Percentiles rank a stretch among this genome's conserved stretches.
phyloP scores from a whole-genome alignment of 2,113 vertebrate genomes.

The Pogona vitticeps region DNA sequence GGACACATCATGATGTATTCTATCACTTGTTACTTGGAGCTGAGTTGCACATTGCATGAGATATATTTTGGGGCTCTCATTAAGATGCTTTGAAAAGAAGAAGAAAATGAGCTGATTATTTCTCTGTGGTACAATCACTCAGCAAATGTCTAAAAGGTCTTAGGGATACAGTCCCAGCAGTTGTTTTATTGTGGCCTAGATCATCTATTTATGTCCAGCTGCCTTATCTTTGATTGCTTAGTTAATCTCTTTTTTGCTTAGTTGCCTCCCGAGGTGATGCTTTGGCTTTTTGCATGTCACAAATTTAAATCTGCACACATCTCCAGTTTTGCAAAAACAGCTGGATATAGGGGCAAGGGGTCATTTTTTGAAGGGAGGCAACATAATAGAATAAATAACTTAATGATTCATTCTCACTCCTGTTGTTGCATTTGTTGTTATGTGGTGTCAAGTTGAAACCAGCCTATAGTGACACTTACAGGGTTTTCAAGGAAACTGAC shows the following conservation, averaged over 20 bases:
- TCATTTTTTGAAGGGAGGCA: no score
- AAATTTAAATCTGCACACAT: background rate
- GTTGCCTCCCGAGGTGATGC: background rate
- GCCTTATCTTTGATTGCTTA: background rate
- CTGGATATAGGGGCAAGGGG: background rate
- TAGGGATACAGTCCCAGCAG: background rate
- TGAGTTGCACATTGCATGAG: background rate
- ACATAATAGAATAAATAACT: background rate
- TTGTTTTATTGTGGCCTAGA: background rate
- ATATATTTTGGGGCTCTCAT: background rate
- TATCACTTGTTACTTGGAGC: background rate
- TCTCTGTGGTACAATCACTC: background rate
- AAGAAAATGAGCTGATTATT: constrained; percentile 16
- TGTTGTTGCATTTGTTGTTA: no score
- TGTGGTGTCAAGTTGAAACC: no score
- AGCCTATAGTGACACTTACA: no score
- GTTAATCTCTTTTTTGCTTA: background rate
- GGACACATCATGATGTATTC: no score
- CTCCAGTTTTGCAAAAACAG: background rate
- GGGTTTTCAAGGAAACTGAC: no score
- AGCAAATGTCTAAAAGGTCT: background rate
- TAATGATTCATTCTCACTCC: background rate
- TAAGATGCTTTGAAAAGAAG: background rate
- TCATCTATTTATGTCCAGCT: constrained; percentile 12
- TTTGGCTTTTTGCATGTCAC: background rate